Evolutionary conservation across 2,113 vertebrate genomes (phyloP).

Genomic region (Ondatra zibethicus): DNA sequence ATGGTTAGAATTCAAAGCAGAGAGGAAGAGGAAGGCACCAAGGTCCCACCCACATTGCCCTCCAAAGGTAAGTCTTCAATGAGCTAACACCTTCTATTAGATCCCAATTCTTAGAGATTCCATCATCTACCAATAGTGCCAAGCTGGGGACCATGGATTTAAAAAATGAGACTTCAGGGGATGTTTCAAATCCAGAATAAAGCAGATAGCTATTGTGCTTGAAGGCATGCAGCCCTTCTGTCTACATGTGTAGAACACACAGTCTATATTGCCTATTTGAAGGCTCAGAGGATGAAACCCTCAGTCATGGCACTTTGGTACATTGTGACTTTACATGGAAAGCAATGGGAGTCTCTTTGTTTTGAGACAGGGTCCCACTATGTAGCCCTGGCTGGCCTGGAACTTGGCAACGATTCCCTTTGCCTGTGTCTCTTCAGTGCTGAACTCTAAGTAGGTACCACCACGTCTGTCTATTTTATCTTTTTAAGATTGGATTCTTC

Average conservation of each 20-base stretch:
- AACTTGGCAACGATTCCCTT: neutral
- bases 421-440: neutral
- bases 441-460: neutral
- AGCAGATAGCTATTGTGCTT: neutral
- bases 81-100: neutral
- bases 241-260: neutral
- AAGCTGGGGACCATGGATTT: neutral
- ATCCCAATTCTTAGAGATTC: neutral
- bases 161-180: neutral
- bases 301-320: neutral
- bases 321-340: neutral
- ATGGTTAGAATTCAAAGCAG: neutral
- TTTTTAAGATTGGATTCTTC: neutral
- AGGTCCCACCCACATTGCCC: neutral
- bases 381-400: neutral
- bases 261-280: neutral
- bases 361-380: neutral
- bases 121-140: neutral
- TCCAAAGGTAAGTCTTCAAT: neutral
- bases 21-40: neutral
- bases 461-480: neutral
- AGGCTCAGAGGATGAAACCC: neutral
- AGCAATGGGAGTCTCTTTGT: neutral
- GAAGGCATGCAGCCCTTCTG: neutral
- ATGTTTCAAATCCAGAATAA: neutral